Evolutionary conservation across 1,140 invertebrate species (phyloP), one percentile per base, ranked within the genome.

Genomic region (Samia ricini): DNA sequence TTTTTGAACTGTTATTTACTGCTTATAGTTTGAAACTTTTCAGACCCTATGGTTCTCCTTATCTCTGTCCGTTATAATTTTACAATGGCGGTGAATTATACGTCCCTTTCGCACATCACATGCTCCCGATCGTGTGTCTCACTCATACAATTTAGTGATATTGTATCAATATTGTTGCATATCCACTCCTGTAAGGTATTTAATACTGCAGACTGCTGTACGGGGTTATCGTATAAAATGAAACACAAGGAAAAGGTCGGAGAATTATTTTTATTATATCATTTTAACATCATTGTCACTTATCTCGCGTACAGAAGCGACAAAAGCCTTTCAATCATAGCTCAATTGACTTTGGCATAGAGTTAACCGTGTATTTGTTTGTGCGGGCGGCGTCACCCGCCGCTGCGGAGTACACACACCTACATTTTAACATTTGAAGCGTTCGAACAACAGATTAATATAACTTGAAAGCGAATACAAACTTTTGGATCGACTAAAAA

Each of bases 341-440:
- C 87, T 88, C 85, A 89, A 89, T 89, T 89, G 87, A 89, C 87
- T 89, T 89, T 89, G 87, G 87, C 85, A 89, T 88, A 78, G 81
- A 85, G 68, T 87, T 81, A 84, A 85, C 72, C 64, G 71, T 83
- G 26, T 26, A 4, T 26, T 26, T 42, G 74, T 83, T 84, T 88
- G 79, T 86, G 82, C 81, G 54, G 58, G 60, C 71, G 62, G 60
- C 60, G 62, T 55, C 18, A 60, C 57, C 23, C 61, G 26, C 22
- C 50, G 19, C 60, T 54, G 12, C 48, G 20, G 15, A 54, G 18
- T 52, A 64, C 63, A 21, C 63, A 21, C 10, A 59, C 57, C 55
- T 64, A 64, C 63, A n/a, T 60, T 67, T 62, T 36, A 61, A 65
- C 59, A 57, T 72, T 79, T 73, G 61, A 76, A 79, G 70, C 75